A percentile compares a stretch with the other conserved stretches of the same genome.
Conservation (phyloP, 35 echinoderm and acorn worm genomes). For the Ophiothrix spiculata region DNA sequence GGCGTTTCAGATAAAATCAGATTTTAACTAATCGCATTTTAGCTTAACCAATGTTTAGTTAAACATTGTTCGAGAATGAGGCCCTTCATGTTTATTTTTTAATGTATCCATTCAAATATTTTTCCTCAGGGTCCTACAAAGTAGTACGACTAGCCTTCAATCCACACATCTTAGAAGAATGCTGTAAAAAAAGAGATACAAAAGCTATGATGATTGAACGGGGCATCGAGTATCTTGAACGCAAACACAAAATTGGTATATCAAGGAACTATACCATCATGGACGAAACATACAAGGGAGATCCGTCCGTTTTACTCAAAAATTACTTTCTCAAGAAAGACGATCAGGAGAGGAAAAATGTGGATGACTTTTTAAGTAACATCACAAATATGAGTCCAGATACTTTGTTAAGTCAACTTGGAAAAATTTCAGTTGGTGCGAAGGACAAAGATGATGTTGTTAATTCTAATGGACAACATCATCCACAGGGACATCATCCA, state of each 20-base stretch:
- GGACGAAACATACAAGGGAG: slow-evolving; percentile 61
- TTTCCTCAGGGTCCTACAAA: slow-evolving; percentile 32
- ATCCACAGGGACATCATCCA: neutral
- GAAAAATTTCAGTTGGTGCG: neutral
- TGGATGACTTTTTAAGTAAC: slow-evolving; percentile 26
- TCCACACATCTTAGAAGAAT: slow-evolving; percentile 78
- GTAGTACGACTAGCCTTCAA: slow-evolving; percentile 69
- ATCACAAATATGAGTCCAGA: slow-evolving; percentile 65
- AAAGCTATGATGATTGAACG: slow-evolving; percentile 61
- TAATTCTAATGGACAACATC: neutral
- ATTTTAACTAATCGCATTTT: no score
- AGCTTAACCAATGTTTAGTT: no score
- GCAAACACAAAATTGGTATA: slow-evolving; percentile 57
- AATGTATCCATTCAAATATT: neutral
- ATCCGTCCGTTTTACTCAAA: slow-evolving; percentile 1
- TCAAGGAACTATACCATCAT: slow-evolving; percentile 38
- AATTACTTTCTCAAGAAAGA: slow-evolving; percentile 50
- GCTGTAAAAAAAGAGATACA: slow-evolving; percentile 42
- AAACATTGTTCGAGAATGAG: no score
- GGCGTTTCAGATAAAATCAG: no score
- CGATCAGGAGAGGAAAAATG: neutral
- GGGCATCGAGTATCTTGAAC: slow-evolving; percentile 60
- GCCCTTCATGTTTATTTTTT: neutral
- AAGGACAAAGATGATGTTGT: neutral
- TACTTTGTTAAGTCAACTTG: slow-evolving; percentile 52